phyloP scores from a whole-genome alignment of 2,888 invertebrate genomes.

The Calephelis perditalis region DNA sequence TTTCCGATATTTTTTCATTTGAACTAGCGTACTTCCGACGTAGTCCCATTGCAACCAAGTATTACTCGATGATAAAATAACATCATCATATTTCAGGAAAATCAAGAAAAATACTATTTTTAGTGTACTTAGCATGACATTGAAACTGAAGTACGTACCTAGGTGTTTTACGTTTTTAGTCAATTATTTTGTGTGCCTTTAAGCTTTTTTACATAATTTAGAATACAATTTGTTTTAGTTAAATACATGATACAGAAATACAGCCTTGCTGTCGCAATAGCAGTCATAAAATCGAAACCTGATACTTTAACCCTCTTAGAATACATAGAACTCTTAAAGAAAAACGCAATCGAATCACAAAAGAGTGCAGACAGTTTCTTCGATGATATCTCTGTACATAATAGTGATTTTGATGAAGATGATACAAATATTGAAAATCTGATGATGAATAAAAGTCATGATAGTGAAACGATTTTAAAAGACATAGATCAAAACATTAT shows the following conservation, averaged over 20 bases:
- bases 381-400: conserved; percentile 22
- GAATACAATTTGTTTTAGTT: conserved; percentile 18
- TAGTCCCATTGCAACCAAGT: no score
- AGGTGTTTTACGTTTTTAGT: no score
- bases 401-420: conserved; percentile 16
- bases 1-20: no score
- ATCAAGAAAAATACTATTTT: no score
- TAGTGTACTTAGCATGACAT: no score
- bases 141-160: no score
- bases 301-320: conserved; percentile 16
- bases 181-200: no score
- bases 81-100: no score
- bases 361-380: conserved; percentile 5
- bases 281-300: conserved; percentile 28
- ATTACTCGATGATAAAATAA: no score
- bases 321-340: conserved; percentile 24
- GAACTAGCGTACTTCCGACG: no score
- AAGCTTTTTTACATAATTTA: background rate
- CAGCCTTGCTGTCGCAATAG: conserved; percentile 27
- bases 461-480: conserved; percentile 3
- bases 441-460: conserved; percentile 19
- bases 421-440: conserved; percentile 20
- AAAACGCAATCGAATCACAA: conserved; percentile 18
- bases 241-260: conserved; percentile 27
- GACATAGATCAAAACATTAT: conserved; percentile 8